Percentiles rank a stretch among this genome's conserved stretches.
Conservation (phyloP, 2,797 vertebrate species). For the Propithecus perrieri region DNA sequence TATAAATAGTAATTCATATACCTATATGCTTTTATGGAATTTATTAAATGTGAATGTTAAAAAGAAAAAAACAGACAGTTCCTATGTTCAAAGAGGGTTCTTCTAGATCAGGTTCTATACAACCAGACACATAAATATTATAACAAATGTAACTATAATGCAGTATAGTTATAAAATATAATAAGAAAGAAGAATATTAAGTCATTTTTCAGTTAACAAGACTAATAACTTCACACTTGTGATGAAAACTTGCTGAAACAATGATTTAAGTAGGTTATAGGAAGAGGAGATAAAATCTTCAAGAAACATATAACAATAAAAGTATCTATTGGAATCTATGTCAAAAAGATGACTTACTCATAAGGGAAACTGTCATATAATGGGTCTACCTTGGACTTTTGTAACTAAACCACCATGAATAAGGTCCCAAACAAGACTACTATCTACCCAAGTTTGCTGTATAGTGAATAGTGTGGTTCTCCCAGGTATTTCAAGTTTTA, state of each 20-base stretch:
- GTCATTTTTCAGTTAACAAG: not conserved
- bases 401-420: not conserved
- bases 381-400: not conserved
- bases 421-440: not conserved
- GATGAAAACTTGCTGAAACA: slow-evolving; percentile 21
- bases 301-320: not conserved
- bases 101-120: not conserved
- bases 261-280: slow-evolving; percentile 27
- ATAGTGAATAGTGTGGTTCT: not conserved
- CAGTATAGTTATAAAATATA: slow-evolving; percentile 24
- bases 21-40: not conserved
- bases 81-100: not conserved
- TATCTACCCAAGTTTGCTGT: not conserved
- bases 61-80: slow-evolving; percentile 30
- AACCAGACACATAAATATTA: not conserved
- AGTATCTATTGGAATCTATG: not conserved
- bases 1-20: not conserved
- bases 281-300: slow-evolving; percentile 32
- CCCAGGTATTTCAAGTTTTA: not conserved
- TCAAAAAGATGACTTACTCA: not conserved
- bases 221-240: slow-evolving; percentile 1
- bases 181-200: not conserved
- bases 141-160: not conserved
- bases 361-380: not conserved
- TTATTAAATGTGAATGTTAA: slow-evolving; percentile 38